phyloP scores from a whole-genome alignment of 2,888 invertebrate species.

The Phragmatobia fuliginosa region DNA sequence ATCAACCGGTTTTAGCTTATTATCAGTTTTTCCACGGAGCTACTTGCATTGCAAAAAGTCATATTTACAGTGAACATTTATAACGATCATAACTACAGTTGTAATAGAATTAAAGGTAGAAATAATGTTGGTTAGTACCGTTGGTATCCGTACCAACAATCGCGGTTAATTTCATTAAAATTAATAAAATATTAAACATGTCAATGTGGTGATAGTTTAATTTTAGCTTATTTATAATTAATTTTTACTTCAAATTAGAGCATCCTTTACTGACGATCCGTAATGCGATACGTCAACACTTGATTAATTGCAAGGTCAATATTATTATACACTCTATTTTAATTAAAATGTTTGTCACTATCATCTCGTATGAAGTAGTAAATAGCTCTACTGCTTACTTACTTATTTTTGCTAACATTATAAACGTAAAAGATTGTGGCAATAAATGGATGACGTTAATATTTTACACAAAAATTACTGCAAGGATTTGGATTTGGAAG shows the following conservation, averaged over 20 bases:
- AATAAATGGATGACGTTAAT: not conserved
- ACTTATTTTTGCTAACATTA: not conserved
- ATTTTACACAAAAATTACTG: not conserved
- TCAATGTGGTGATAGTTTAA: not conserved
- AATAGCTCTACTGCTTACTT: not conserved
- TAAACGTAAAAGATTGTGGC: not conserved
- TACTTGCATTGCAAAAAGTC: not conserved
- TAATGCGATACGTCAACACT: slow-evolving; percentile 59
- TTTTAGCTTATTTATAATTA: slow-evolving; percentile 8
- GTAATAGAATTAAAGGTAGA: not conserved
- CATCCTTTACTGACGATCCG: slow-evolving; percentile 50
- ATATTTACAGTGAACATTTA: not conserved
- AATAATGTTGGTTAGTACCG: not conserved
- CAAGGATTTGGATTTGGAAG: too few species aligned
- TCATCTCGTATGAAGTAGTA: not conserved
- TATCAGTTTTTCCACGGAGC: too few species aligned
- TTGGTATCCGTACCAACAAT: slow-evolving; percentile 7
- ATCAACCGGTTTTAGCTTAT: too few species aligned
- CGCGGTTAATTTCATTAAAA: too few species aligned
- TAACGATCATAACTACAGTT: not conserved
- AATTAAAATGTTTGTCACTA: slow-evolving; percentile 10
- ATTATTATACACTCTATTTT: slow-evolving; percentile 27
- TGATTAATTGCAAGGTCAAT: slow-evolving; percentile 66
- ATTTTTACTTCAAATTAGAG: slow-evolving; percentile 47
- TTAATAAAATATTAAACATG: too few species aligned